A percentile compares a stretch with the other conserved stretches of the same genome.
phyloP scores from a whole-genome alignment of 2,113 vertebrate species.

The Sorex araneus region DNA sequence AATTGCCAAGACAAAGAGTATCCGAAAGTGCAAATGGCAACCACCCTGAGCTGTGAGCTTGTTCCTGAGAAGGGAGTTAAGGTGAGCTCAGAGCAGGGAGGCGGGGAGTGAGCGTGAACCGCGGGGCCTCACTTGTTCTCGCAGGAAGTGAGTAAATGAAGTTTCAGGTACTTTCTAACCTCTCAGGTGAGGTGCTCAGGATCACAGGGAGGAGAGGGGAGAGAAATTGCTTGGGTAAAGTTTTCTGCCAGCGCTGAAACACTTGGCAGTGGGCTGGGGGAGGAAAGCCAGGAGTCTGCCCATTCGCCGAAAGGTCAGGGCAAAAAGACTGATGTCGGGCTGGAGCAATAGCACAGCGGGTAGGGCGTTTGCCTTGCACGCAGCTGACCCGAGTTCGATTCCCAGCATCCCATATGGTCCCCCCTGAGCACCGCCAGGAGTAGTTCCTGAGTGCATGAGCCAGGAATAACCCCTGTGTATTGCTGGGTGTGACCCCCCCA shows the following conservation, averaged over 20 bases:
- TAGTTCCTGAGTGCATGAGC: too few relatives aligned
- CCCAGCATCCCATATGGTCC: too few relatives aligned
- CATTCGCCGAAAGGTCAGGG: conserved; percentile 40
- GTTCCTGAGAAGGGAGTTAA: neutral
- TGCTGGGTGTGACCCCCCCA: too few relatives aligned
- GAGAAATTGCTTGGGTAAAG: neutral
- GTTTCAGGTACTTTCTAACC: neutral
- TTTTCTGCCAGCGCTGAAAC: neutral
- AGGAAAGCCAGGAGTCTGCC: neutral
- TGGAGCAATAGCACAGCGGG: too few relatives aligned
- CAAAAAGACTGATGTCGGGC: neutral
- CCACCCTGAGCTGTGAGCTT: neutral
- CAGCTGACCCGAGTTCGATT: too few relatives aligned
- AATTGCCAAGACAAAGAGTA: conserved; percentile 14
- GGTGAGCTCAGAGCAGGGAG: neutral
- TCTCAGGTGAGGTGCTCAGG: conserved; percentile 36
- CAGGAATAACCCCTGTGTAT: too few relatives aligned
- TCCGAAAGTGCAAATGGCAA: neutral
- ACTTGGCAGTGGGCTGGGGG: neutral
- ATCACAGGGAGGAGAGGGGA: neutral
- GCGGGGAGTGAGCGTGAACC: neutral
- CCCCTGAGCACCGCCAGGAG: too few relatives aligned
- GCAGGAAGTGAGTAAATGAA: conserved; percentile 45
- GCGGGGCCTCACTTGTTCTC: neutral
- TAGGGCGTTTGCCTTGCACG: too few relatives aligned